Percentiles rank a stretch among this genome's conserved stretches.
These are phyloP conservation scores for Nettapus auritus DNA, from an alignment of 2,113 vertebrate genomes.

Conservation along the genomic window DNA sequence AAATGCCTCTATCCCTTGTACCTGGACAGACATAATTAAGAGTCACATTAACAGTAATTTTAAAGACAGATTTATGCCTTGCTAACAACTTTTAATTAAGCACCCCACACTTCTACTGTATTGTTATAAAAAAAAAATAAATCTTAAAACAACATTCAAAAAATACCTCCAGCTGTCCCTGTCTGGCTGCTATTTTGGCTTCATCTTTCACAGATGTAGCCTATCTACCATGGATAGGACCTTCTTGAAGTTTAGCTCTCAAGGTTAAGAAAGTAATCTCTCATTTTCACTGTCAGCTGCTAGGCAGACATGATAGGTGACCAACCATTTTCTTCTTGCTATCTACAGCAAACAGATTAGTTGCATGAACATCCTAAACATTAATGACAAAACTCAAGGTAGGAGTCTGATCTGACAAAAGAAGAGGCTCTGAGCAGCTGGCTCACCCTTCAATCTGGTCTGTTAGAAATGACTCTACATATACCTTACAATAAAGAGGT, in stretches of 20 bases:
- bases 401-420: background rate
- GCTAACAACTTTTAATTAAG: background rate
- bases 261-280: background rate
- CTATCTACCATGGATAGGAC: background rate
- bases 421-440: background rate
- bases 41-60: background rate
- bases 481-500: background rate
- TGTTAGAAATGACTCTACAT: background rate
- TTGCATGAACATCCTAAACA: background rate
- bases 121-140: background rate
- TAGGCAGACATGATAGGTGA: background rate
- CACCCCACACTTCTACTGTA: background rate
- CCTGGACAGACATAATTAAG: background rate
- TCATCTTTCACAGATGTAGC: background rate
- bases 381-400: background rate
- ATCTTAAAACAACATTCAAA: background rate
- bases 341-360: background rate
- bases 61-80: background rate
- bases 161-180: background rate
- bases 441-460: background rate
- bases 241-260: background rate
- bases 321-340: background rate
- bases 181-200: background rate
- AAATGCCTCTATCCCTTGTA: background rate
- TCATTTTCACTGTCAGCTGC: background rate